A percentile compares a stretch with the other conserved stretches of the same genome.
phyloP scores from a whole-genome alignment of 2,888 invertebrate genomes.

The Aplocera efformata region DNA sequence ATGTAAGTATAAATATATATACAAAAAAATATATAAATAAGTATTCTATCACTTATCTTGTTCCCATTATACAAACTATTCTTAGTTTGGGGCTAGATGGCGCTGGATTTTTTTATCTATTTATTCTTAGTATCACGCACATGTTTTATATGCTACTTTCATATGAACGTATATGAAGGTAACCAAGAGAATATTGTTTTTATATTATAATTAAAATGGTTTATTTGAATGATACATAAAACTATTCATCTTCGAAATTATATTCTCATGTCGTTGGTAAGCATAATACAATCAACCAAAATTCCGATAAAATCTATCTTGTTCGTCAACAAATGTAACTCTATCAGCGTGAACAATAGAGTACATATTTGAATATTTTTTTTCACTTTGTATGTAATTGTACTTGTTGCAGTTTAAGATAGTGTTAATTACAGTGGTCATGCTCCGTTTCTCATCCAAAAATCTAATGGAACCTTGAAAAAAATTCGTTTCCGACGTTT shows the following conservation, averaged over 20 bases:
- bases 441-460: slow-evolving; percentile 55
- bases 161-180: no score
- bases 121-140: no score
- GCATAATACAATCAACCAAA: slow-evolving; percentile 25
- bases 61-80: no score
- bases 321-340: slow-evolving; percentile 1
- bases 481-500: slow-evolving; percentile 49
- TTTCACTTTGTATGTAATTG: slow-evolving; percentile 31
- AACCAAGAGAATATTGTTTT: no score
- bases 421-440: slow-evolving; percentile 50
- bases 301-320: slow-evolving; percentile 20
- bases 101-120: no score
- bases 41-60: no score
- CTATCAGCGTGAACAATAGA: slow-evolving; percentile 7
- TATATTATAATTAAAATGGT: no score
- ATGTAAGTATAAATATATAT: no score
- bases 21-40: no score
- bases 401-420: slow-evolving; percentile 37
- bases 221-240: slow-evolving; percentile 1
- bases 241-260: slow-evolving; percentile 15
- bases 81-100: no score
- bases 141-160: no score
- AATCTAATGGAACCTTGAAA: slow-evolving; percentile 54
- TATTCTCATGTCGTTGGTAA: slow-evolving; percentile 30
- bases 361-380: slow-evolving; percentile 21